These are phyloP conservation scores for Chaetoderma sp. DNA, from an alignment of 2,888 invertebrate genomes.

Conservation along the genomic window DNA sequence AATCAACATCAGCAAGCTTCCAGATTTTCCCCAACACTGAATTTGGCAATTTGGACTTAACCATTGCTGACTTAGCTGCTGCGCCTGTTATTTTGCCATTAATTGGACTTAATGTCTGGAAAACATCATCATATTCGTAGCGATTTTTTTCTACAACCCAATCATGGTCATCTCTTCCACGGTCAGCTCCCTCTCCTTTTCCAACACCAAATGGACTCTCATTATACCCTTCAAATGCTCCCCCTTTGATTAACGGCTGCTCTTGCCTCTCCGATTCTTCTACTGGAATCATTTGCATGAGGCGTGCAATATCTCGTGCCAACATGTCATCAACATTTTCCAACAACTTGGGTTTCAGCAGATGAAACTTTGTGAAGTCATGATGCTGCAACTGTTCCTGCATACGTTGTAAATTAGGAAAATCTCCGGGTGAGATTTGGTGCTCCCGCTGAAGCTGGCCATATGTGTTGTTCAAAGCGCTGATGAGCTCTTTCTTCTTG, in stretches of 20 bases:
- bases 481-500: conserved; percentile 96
- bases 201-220: conserved; percentile 68
- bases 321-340: conserved; percentile 97
- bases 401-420: conserved; percentile 98
- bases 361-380: conserved; percentile 95
- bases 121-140: conserved; percentile 84
- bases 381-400: conserved; percentile 73
- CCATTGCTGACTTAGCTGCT: conserved; percentile 94
- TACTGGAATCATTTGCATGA: conserved; percentile 97
- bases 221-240: conserved; percentile 87
- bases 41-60: conserved; percentile 96
- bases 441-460: conserved; percentile 91
- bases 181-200: conserved; percentile 88
- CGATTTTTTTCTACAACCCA: conserved; percentile 96
- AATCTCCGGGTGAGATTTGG: conserved; percentile 94
- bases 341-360: conserved; percentile 87
- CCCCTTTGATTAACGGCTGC: conserved; percentile 76
- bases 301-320: conserved; percentile 90
- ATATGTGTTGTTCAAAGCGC: conserved; percentile 90
- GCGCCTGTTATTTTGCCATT: conserved; percentile 90
- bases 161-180: conserved; percentile 92
- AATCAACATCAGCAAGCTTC: conserved; percentile 97
- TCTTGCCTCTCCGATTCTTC: conserved; percentile 74
- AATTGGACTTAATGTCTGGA: conserved; percentile 76
- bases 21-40: conserved; percentile 95